These are phyloP conservation scores for Acyrthosiphon pisum DNA, from an alignment of 1,140 invertebrate genomes.

Conservation along the genomic window DNA sequence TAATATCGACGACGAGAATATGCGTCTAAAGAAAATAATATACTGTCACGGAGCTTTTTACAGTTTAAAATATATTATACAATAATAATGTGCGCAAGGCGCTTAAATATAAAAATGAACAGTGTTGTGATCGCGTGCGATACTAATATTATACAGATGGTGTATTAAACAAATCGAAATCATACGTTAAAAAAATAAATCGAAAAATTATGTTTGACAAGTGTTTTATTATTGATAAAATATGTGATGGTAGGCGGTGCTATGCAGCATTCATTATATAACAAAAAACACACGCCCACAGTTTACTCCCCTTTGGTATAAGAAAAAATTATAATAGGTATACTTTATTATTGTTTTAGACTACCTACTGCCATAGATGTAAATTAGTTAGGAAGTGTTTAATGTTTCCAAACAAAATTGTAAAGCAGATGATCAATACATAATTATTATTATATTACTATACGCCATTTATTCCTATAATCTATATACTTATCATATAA, in stretches of 20 bases:
- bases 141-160: neutral
- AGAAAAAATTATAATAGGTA: neutral
- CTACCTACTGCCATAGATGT: neutral
- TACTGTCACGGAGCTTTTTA: neutral
- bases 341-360: neutral
- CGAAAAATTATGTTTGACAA: conserved; percentile 23
- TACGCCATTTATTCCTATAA: neutral
- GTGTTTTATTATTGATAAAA: conserved; percentile 12
- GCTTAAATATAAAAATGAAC: neutral
- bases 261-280: neutral
- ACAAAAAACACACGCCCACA: conserved; percentile 27
- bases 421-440: neutral
- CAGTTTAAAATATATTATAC: neutral
- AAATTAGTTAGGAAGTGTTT: neutral
- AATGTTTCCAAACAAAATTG: neutral
- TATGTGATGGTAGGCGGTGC: neutral
- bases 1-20: neutral
- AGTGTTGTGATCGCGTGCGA: neutral
- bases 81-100: neutral
- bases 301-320: neutral
- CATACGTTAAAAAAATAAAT: neutral
- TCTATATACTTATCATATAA: neutral
- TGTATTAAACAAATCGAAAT: neutral
- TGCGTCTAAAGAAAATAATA: neutral
- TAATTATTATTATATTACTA: neutral